Base-by-base conservation (phyloP, 2,113 vertebrate species). In the Bubo scandiacus region DNA sequence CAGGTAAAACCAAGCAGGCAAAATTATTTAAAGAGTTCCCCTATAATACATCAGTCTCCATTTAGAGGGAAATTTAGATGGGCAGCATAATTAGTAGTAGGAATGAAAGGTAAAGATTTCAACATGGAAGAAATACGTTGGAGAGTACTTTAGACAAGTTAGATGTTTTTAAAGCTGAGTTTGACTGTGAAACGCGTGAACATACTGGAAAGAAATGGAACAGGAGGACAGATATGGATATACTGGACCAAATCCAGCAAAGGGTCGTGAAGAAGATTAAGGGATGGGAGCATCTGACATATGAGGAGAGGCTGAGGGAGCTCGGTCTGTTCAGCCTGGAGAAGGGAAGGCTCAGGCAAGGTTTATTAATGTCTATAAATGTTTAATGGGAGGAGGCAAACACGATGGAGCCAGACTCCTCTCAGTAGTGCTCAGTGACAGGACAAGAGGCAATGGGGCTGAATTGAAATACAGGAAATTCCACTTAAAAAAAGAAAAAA, bases 171-270 rank as follows among this genome's bases (percentile, higher is more conserved):
- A 20, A 79, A 66, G 20, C 40, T 38, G 20, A 49, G 36, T 49
- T 38, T 57, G 81, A 10, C 36, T 54, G 57, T 43, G 67, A 75
- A 80, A 58, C 34, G 47, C 57, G 18, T 2, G 17, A 80, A 12
- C 7, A 58, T 12, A 38, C 19, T 61, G 71, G n/a, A 42, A 84
- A 65, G n/a, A 47, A 43, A 11, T 27, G 32, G 40, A 52, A 65
- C 34, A 74, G 45, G 12, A 61, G 59, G 9, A 55, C 10, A 47
- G 45, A 30, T 4, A 18, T 43, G 29, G 83, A 51, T 1, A 55
- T 47, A 32, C 2, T 25, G 22, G 62, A 86, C 16, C 0, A 0
- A 75, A 49, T 49, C 36, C 42, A 79, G 4, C 0, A 4, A 54
- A 42, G 12, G 22, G 13, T 9, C 40, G 40, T 11, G 23, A 43